These are phyloP conservation scores for Delia radicum DNA, from an alignment of 1,140 invertebrate genomes.

Conservation along the genomic window DNA sequence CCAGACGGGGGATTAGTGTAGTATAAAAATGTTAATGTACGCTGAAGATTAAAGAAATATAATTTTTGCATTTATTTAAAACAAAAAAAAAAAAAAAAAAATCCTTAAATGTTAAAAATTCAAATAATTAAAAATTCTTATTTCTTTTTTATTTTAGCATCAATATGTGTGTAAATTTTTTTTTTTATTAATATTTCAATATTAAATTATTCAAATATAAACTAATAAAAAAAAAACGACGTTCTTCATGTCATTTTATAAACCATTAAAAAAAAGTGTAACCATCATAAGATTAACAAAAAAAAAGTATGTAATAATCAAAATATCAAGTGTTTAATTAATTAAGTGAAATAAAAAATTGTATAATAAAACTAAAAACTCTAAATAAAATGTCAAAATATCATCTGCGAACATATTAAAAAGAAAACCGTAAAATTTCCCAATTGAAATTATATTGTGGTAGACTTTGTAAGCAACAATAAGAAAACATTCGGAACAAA, in stretches of 20 bases:
- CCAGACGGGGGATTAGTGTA: too few species aligned
- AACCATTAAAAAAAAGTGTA: background rate
- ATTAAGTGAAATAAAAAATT: background rate
- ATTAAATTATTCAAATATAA: background rate
- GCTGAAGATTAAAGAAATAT: background rate
- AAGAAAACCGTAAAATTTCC: background rate
- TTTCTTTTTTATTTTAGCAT: background rate
- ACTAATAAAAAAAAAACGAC: background rate
- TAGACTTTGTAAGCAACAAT: background rate
- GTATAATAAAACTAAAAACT: background rate
- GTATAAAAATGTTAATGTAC: background rate
- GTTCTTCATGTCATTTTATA: background rate
- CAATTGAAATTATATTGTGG: background rate
- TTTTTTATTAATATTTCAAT: constrained; percentile 15
- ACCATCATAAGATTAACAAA: constrained; percentile 1
- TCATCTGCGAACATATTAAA: background rate
- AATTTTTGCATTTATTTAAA: background rate
- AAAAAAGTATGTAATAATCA: background rate
- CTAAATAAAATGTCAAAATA: background rate
- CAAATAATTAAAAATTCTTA: too few species aligned
- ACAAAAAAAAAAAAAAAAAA: background rate
- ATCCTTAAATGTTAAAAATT: background rate
- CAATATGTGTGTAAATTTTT: constrained; percentile 11
- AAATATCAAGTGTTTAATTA: background rate
- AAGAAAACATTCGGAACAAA: background rate